phyloP scores from a whole-genome alignment of 1,140 invertebrate species.

The Brachionus angularis region DNA sequence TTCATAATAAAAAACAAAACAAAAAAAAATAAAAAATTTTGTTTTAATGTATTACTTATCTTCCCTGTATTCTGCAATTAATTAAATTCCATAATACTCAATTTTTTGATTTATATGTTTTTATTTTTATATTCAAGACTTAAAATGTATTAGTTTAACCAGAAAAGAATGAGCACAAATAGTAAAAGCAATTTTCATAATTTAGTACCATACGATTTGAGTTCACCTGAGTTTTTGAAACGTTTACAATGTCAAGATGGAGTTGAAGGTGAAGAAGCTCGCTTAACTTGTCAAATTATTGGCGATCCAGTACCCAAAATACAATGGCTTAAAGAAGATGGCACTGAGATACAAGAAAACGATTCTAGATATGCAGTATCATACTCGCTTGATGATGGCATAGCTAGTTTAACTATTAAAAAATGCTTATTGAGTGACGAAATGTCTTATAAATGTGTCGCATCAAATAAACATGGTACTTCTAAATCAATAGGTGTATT shows the following conservation, averaged over 20 bases:
- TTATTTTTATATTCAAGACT: no score
- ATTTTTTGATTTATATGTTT: no score
- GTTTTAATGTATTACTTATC: no score
- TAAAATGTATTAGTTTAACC: neutral
- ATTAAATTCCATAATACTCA: no score
- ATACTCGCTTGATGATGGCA: neutral
- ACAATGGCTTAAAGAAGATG: slow-evolving; percentile 27
- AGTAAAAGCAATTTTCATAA: neutral
- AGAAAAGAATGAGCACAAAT: neutral
- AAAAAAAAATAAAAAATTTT: no score
- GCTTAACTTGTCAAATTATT: slow-evolving; percentile 1
- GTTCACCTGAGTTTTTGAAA: slow-evolving; percentile 8
- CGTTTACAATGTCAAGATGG: slow-evolving; percentile 19
- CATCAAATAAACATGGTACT: slow-evolving; percentile 14
- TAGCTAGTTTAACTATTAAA: slow-evolving; percentile 20
- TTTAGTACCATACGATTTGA: slow-evolving; percentile 4
- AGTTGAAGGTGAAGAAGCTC: neutral
- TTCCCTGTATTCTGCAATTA: no score
- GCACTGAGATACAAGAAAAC: neutral
- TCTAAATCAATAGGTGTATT: slow-evolving; percentile 20
- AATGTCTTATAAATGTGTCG: slow-evolving; percentile 40
- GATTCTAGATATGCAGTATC: slow-evolving; percentile 14
- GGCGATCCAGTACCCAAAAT: slow-evolving; percentile 22
- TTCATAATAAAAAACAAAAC: no score
- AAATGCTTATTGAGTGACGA: neutral